Evolutionary conservation across 2,113 vertebrate species (phyloP).

Genomic region (Pyxicephalus adspersus): DNA sequence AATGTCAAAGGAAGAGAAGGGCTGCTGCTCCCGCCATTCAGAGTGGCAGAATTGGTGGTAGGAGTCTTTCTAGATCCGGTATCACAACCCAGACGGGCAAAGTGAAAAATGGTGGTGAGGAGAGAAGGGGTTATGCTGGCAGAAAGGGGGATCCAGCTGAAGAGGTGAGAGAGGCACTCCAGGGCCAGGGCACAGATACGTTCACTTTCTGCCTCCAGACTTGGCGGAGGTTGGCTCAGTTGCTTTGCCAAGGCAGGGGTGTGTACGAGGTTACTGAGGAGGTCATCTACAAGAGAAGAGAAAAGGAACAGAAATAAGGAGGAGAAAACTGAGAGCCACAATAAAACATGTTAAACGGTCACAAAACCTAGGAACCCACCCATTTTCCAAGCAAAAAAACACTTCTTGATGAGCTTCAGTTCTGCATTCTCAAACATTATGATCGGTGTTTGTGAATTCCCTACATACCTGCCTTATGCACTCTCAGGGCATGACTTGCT

Average conservation of each 20-base stretch:
- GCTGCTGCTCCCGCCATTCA: constrained; percentile 79
- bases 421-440: no score
- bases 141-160: constrained; percentile 98
- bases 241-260: constrained; percentile 87
- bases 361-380: no score
- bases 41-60: neutral
- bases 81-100: constrained; percentile 95
- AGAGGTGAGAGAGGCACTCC: constrained; percentile 97
- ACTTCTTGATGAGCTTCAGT: no score
- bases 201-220: constrained; percentile 90
- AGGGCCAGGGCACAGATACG: constrained; percentile 89
- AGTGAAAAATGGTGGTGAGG: constrained; percentile 96
- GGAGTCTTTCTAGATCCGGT: constrained; percentile 77
- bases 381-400: no score
- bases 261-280: constrained; percentile 87
- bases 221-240: constrained; percentile 87
- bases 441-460: no score
- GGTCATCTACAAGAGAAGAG: constrained; percentile 66
- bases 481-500: no score
- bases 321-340: neutral
- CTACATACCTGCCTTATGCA: no score
- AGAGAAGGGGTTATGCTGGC: constrained; percentile 94
- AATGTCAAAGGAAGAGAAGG: constrained; percentile 56
- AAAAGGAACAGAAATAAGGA: neutral
- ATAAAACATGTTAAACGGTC: no score